phyloP scores from a whole-genome alignment of 2,888 invertebrate species.

The Sialis fuliginosa region DNA sequence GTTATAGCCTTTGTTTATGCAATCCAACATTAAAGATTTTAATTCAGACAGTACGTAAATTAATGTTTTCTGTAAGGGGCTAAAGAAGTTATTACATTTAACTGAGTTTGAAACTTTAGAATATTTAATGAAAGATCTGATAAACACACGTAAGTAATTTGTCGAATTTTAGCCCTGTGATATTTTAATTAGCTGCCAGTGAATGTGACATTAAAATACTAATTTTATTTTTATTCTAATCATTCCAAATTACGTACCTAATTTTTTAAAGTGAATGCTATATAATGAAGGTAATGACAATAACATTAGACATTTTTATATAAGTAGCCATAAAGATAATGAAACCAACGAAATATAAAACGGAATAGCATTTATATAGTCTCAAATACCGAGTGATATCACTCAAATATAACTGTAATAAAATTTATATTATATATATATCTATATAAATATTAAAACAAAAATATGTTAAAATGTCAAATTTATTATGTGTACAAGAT shows the following conservation, averaged over 20 bases:
- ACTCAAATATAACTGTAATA: neutral
- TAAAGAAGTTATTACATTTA: too few species aligned
- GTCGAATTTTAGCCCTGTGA: neutral
- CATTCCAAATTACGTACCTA: conserved; percentile 30
- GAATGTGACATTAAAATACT: neutral
- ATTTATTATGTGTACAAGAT: neutral
- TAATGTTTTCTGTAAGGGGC: too few species aligned
- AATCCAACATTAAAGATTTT: too few species aligned
- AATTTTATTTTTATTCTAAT: conserved; percentile 12
- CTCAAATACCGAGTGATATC: neutral
- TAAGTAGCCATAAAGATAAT: neutral
- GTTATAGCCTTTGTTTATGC: too few species aligned
- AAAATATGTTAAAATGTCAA: neutral
- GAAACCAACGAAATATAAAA: neutral
- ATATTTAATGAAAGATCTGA: too few species aligned
- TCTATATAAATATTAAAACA: neutral
- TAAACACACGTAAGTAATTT: too few species aligned
- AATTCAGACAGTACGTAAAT: too few species aligned
- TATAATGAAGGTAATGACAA: conserved; percentile 2
- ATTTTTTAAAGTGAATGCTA: conserved; percentile 21
- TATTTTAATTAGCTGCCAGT: neutral
- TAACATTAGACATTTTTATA: neutral
- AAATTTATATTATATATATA: neutral
- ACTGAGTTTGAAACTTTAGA: too few species aligned
- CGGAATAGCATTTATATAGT: neutral